Percentiles rank a stretch among this genome's conserved stretches.
These are phyloP conservation scores for Chelonus insularis DNA, from an alignment of 1,140 invertebrate species.

Conservation along the genomic window DNA sequence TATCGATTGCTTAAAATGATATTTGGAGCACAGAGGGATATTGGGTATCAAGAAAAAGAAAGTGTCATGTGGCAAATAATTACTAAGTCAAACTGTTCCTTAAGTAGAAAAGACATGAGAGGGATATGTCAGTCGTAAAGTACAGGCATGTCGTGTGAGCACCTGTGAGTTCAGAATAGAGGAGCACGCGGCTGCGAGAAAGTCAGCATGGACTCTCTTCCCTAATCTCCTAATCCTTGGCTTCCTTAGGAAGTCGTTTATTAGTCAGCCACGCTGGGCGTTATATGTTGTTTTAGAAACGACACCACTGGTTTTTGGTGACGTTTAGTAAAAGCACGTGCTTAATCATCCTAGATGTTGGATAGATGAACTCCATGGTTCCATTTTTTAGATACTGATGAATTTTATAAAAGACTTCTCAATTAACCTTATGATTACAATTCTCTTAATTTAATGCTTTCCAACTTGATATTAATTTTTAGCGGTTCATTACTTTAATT, in stretches of 20 bases:
- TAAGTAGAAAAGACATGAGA: conserved; percentile 19
- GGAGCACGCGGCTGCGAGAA: conserved; percentile 31
- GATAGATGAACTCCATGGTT: too few relatives aligned
- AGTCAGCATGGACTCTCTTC: conserved; percentile 37
- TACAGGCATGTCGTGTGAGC: conserved; percentile 35
- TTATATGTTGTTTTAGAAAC: conserved; percentile 32
- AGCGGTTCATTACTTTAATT: too few relatives aligned
- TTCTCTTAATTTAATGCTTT: too few relatives aligned
- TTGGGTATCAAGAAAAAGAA: background rate
- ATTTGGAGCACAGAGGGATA: too few relatives aligned
- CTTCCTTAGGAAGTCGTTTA: conserved; percentile 61
- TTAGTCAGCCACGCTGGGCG: conserved; percentile 45
- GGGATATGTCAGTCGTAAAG: conserved; percentile 31
- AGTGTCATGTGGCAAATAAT: conserved; percentile 33
- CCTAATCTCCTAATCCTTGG: conserved; percentile 58
- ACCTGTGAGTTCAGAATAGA: conserved; percentile 38
- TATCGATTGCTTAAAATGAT: too few relatives aligned
- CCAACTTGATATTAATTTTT: too few relatives aligned
- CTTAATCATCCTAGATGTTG: conserved; percentile 25
- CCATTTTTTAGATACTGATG: too few relatives aligned
- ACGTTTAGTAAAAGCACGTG: conserved; percentile 27
- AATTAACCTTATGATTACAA: too few relatives aligned
- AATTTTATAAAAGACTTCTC: too few relatives aligned
- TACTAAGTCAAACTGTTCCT: conserved; percentile 31
- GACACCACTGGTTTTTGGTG: conserved; percentile 28